These are phyloP conservation scores for Odiellus spinosus DNA, from an alignment of 2,888 invertebrate species.

Conservation along the genomic window DNA sequence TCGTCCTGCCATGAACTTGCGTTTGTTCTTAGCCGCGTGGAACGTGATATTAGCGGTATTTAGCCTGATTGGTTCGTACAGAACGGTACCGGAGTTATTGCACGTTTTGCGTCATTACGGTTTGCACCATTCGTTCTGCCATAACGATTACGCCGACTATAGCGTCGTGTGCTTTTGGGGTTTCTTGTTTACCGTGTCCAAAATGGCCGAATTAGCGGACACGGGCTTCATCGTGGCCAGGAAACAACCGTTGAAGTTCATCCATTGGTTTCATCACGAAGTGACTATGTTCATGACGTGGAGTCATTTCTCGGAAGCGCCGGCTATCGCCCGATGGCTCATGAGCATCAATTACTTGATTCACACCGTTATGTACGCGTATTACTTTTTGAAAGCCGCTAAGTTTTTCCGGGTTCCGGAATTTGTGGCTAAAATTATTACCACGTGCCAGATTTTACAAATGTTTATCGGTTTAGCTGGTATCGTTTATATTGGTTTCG, in stretches of 20 bases:
- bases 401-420: constrained; percentile 63
- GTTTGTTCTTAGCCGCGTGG: constrained; percentile 75
- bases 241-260: constrained; percentile 81
- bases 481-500: too few relatives aligned
- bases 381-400: constrained; percentile 71
- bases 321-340: constrained; percentile 53
- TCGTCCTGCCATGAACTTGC: constrained; percentile 72
- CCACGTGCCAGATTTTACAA: constrained; percentile 71
- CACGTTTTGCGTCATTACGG: constrained; percentile 77
- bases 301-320: constrained; percentile 48
- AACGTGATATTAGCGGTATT: constrained; percentile 79
- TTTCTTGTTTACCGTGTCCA: constrained; percentile 88
- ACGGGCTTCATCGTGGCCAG: constrained; percentile 75
- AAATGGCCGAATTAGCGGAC: constrained; percentile 86
- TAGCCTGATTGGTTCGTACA: constrained; percentile 66
- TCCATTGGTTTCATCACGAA: constrained; percentile 94
- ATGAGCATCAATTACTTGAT: constrained; percentile 87
- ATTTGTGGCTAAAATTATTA: constrained; percentile 69
- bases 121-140: constrained; percentile 86
- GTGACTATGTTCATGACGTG: constrained; percentile 87
- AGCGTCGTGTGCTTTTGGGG: constrained; percentile 94
- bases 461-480: constrained; percentile 63
- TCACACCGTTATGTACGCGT: constrained; percentile 77
- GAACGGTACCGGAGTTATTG: constrained; percentile 85
- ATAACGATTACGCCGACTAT: constrained; percentile 75